Conservation (phyloP, 2,113 vertebrate genomes). For the Archilochus colubris region DNA sequence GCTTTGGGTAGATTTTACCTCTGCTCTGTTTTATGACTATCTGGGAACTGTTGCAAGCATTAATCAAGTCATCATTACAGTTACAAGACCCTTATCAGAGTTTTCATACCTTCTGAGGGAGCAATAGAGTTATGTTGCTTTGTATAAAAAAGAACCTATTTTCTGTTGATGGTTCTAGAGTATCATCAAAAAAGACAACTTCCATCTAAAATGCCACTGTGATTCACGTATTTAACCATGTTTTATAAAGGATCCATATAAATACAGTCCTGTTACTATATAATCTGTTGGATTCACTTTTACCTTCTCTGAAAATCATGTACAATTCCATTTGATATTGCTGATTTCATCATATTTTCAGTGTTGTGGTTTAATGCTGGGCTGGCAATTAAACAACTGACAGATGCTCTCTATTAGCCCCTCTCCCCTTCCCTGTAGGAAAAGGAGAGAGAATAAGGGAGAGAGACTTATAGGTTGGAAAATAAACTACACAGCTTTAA, state of each 20-base stretch:
- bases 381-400: too few relatives aligned
- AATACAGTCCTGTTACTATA: neutral
- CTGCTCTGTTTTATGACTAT: neutral
- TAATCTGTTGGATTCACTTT: neutral
- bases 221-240: neutral
- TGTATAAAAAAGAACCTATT: slow-evolving; percentile 21
- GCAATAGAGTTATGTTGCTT: neutral
- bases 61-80: neutral
- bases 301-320: neutral
- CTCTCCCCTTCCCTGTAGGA: too few relatives aligned
- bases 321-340: neutral
- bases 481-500: too few relatives aligned
- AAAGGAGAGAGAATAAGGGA: too few relatives aligned
- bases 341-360: neutral
- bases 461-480: too few relatives aligned
- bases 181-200: slow-evolving; percentile 28
- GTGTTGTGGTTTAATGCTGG: too few relatives aligned
- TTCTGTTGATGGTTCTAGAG: slow-evolving; percentile 21
- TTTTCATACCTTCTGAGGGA: neutral
- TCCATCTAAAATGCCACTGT: slow-evolving; percentile 11
- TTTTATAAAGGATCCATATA: neutral
- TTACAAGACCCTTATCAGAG: slow-evolving; percentile 47
- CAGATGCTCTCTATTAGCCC: too few relatives aligned
- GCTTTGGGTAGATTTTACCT: neutral
- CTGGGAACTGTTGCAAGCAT: slow-evolving; percentile 29